phyloP scores from a whole-genome alignment of 1,140 invertebrate genomes.

The Zaprionus gabonicus region DNA sequence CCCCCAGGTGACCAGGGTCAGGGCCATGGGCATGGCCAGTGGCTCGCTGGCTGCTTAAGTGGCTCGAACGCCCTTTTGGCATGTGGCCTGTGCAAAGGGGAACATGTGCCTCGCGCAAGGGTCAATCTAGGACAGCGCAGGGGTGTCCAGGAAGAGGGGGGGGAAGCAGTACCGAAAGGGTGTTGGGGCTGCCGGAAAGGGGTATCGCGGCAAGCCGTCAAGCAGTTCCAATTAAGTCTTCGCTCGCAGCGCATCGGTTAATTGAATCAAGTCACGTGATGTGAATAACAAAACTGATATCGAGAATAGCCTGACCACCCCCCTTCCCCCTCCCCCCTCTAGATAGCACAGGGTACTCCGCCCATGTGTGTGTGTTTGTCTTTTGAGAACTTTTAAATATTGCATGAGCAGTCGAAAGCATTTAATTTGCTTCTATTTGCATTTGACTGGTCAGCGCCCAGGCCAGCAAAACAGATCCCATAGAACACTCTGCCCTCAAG shows the following conservation, averaged over 20 bases:
- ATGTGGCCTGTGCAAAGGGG: slow-evolving; percentile 40
- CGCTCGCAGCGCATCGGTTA: slow-evolving; percentile 70
- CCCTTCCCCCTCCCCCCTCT: background rate
- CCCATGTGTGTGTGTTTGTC: slow-evolving; percentile 39
- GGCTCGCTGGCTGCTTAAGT: slow-evolving; percentile 69
- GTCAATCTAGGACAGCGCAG: background rate
- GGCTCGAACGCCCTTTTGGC: slow-evolving; percentile 81
- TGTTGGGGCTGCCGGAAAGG: background rate
- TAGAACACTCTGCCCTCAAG: background rate
- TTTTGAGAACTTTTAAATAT: slow-evolving; percentile 68
- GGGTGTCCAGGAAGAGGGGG: background rate
- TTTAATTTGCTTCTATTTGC: slow-evolving; percentile 60
- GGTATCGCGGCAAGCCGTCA: slow-evolving; percentile 8
- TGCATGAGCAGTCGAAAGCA: slow-evolving; percentile 59
- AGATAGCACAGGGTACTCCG: too few relatives aligned
- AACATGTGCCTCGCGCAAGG: background rate
- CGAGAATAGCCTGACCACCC: background rate
- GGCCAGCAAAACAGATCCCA: background rate
- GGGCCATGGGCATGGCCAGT: slow-evolving; percentile 29
- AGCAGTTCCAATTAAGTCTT: slow-evolving; percentile 66
- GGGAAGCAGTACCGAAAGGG: background rate
- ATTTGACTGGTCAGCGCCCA: slow-evolving; percentile 59
- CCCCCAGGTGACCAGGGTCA: slow-evolving; percentile 19
- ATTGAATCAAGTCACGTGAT: slow-evolving; percentile 84
- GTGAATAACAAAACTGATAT: slow-evolving; percentile 77